Evolutionary conservation across 2,888 invertebrate genomes (phyloP).

Genomic region (Drosophila paracracens): DNA sequence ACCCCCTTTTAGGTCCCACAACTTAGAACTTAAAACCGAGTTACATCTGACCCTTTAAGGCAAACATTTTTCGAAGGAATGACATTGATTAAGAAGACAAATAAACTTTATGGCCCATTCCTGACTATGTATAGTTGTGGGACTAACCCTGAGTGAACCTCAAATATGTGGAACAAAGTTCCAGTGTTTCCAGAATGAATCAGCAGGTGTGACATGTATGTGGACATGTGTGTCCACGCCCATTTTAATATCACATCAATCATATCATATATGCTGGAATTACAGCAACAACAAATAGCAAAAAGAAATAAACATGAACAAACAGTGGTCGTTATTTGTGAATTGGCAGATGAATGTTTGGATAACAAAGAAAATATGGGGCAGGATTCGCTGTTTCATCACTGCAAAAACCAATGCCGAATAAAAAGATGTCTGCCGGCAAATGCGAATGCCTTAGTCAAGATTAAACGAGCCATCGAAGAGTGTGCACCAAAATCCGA

Average conservation of each 20-base stretch:
- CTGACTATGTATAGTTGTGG: not conserved
- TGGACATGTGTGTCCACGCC: not conserved
- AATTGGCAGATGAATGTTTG: constrained; percentile 36
- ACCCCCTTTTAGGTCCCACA: not conserved
- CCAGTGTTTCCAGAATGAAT: not conserved
- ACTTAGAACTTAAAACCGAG: not conserved
- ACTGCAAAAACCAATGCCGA: constrained; percentile 29
- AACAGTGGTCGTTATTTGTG: constrained; percentile 30
- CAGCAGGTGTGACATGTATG: not conserved
- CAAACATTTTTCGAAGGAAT: not conserved
- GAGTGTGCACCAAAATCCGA: constrained; percentile 39
- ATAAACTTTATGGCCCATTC: not conserved
- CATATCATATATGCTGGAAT: not conserved
- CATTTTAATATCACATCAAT: not conserved
- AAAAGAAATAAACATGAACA: constrained; percentile 21
- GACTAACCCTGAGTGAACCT: not conserved
- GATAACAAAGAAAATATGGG: not conserved
- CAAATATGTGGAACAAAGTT: not conserved
- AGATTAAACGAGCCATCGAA: constrained; percentile 21
- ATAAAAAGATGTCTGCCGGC: constrained; percentile 16
- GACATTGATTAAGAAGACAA: not conserved
- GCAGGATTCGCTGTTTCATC: constrained; percentile 5
- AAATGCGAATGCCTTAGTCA: not conserved
- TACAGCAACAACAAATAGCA: not conserved
- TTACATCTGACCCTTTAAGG: not conserved